Percentiles rank a stretch among this genome's conserved stretches.
Evolutionary conservation across 1,140 invertebrate species (phyloP).

Genomic region (Batillaria attramentaria): DNA sequence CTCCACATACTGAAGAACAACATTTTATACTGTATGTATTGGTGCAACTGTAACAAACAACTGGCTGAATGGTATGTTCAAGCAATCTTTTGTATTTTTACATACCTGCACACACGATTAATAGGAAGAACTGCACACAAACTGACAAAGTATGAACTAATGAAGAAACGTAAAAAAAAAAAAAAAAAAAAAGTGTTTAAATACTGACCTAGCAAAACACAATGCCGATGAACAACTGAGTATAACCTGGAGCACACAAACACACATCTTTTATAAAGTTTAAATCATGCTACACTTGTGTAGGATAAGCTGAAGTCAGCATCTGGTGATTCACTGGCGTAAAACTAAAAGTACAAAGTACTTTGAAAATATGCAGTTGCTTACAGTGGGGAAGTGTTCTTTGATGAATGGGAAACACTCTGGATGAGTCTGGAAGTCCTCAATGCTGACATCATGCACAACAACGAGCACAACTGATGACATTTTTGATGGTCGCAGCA

Average conservation of each 20-base stretch:
- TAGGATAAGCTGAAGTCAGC: background rate
- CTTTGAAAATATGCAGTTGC: conserved; percentile 26
- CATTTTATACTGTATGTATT: background rate
- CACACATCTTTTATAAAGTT: background rate
- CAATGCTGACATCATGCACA: conserved; percentile 83
- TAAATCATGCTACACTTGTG: background rate
- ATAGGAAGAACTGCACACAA: no score
- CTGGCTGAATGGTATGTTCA: no score
- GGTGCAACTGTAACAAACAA: no score
- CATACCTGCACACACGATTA: background rate
- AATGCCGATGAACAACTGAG: background rate
- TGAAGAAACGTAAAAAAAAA: background rate
- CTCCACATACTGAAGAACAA: conserved; percentile 76
- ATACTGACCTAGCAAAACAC: no score
- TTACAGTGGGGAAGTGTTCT: conserved; percentile 57
- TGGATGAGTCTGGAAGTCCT: conserved; percentile 81
- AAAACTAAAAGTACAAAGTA: background rate
- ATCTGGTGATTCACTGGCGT: background rate
- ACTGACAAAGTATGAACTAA: background rate
- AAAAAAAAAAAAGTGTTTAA: no score
- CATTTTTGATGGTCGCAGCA: conserved; percentile 82
- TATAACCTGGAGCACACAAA: background rate
- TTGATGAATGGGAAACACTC: conserved; percentile 76
- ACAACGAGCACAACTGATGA: conserved; percentile 82
- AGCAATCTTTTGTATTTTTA: no score